Base-by-base conservation (phyloP, 2,888 invertebrate genomes). In the Synergus japonicus region DNA sequence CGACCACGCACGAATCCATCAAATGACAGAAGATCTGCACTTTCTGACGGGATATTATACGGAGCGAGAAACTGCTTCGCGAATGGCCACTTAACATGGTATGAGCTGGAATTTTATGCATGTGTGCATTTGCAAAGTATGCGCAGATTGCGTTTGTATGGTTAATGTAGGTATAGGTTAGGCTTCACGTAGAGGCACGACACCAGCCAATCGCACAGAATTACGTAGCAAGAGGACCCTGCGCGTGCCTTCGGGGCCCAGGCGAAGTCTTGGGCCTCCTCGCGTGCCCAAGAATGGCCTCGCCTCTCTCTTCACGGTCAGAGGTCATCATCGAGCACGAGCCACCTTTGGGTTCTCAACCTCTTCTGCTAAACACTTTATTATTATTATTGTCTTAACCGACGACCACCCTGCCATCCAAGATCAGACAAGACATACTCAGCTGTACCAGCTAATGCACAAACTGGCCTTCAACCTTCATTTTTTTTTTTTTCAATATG, bases 251-350 rank as follows among this genome's bases (percentile, higher is more conserved):
- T 85, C 84, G 18, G 58, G 58, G 58, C 18, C 63, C 22, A 87
- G 91, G 91, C 90, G 84, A 88, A 87, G 85, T 86, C 84, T 85
- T 86, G 87, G 88, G 88, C 87, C 83, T 83, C 86, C 87, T 91
- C 91, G 91, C 90, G 91, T 91, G 91, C 90, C 90, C 88, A 85
- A 84, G 86, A 87, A 87, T 88, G 88, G 88, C 88, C 88, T 89
- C 89, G 89, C 87, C 85, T 86, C 85, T 84, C 87, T 88, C 87
- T 88, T 90, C 86, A 88, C 88, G 91, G 91, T 92, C 91, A 92
- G 88, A 92, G 92, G 91, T 92, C 92, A 89, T 86, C 87, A 84
- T 88, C 88, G 89, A 91, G 90, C 91, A 91, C 91, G 91, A 91
- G 91, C 91, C 91, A 90, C 88, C 89, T 87, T 87, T 79, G 87